These are phyloP conservation scores for Rhinichthys osculus DNA, from an alignment of 2,797 vertebrate species.

Conservation along the genomic window DNA sequence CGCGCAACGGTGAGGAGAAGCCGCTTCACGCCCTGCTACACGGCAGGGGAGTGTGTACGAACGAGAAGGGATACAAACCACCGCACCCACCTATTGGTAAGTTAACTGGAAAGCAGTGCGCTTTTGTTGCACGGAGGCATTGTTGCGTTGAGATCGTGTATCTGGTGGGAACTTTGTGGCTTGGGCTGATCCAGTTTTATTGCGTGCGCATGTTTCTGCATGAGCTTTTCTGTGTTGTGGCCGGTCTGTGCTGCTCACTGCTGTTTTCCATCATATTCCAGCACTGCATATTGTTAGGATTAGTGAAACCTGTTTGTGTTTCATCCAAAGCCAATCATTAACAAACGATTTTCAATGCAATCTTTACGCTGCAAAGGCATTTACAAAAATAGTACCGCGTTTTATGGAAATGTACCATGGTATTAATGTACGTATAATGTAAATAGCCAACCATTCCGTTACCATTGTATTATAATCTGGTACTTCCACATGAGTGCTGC, in stretches of 20 bases:
- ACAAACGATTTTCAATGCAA: neutral
- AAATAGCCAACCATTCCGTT: neutral
- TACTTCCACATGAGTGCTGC: neutral
- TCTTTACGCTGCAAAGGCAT: neutral
- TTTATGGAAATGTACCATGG: neutral
- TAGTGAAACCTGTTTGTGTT: neutral
- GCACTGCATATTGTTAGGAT: neutral
- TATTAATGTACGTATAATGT: neutral
- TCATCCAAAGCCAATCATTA: slow-evolving; percentile 20
- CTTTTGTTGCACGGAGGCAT: slow-evolving; percentile 14
- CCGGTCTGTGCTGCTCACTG: neutral
- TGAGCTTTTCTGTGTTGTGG: slow-evolving; percentile 29
- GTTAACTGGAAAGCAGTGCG: slow-evolving; percentile 53
- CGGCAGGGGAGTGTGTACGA: slow-evolving; percentile 93
- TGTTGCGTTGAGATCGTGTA: slow-evolving; percentile 25
- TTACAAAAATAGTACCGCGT: neutral
- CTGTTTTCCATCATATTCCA: slow-evolving; percentile 14
- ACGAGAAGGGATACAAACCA: slow-evolving; percentile 95
- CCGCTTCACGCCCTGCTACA: slow-evolving; percentile 96
- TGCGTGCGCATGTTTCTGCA: slow-evolving; percentile 37
- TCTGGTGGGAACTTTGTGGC: slow-evolving; percentile 34
- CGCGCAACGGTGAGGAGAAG: slow-evolving; percentile 94
- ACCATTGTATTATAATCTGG: neutral
- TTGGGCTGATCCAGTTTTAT: slow-evolving; percentile 20
- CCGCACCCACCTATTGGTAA: slow-evolving; percentile 80